phyloP scores from a whole-genome alignment of 2,113 vertebrate genomes.

The Albula goreensis region DNA sequence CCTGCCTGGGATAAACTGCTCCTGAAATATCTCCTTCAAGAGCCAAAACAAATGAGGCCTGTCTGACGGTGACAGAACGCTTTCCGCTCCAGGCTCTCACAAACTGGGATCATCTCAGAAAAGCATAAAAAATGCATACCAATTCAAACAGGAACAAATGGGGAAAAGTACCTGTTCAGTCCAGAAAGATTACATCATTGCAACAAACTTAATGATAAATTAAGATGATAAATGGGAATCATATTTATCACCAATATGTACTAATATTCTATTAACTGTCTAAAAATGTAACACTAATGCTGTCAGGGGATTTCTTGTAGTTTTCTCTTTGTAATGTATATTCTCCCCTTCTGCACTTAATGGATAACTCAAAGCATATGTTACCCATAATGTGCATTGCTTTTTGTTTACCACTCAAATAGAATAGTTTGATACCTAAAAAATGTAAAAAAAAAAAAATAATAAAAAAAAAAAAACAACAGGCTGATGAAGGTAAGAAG shows the following conservation, averaged over 20 bases:
- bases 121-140: background rate
- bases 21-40: constrained; percentile 1
- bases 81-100: background rate
- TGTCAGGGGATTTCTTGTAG: background rate
- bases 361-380: background rate
- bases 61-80: background rate
- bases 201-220: too few relatives aligned
- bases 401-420: too few relatives aligned
- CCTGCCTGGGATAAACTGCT: background rate
- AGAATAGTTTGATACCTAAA: background rate
- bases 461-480: too few relatives aligned
- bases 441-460: background rate
- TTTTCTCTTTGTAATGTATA: background rate
- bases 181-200: background rate
- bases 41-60: background rate
- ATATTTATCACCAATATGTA: background rate
- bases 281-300: background rate
- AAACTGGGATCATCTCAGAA: background rate
- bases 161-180: background rate
- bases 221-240: background rate
- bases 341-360: background rate
- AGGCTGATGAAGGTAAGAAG: too few relatives aligned
- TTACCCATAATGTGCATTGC: background rate
- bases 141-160: background rate
- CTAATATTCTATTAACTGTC: background rate